These are phyloP conservation scores for Iphiclides podalirius DNA, from an alignment of 2,888 invertebrate species.

Conservation along the genomic window DNA sequence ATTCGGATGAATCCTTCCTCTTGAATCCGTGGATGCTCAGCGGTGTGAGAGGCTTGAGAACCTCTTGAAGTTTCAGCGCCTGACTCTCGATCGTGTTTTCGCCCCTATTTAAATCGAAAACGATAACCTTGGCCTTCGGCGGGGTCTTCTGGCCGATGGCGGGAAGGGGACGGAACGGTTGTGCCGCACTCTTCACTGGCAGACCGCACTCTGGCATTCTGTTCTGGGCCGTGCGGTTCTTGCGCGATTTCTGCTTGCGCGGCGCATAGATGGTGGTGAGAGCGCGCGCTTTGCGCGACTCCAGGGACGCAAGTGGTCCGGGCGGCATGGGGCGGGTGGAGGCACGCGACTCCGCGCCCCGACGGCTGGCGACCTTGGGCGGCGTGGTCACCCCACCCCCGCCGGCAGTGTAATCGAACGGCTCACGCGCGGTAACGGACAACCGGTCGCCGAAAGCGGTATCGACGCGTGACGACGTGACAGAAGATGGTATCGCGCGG, in stretches of 20 bases:
- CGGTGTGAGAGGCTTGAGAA: constrained; percentile 67
- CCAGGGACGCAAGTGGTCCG: constrained; percentile 62
- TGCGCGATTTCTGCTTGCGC: constrained; percentile 59
- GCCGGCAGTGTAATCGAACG: constrained; percentile 39
- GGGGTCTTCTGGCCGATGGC: constrained; percentile 66
- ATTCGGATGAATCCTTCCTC: constrained; percentile 48
- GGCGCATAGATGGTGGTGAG: constrained; percentile 73
- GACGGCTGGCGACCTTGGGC: constrained; percentile 60
- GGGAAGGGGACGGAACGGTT: constrained; percentile 71
- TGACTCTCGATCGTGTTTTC: constrained; percentile 38
- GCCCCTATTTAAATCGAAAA: constrained; percentile 60
- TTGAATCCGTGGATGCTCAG: constrained; percentile 53
- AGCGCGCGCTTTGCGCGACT: constrained; percentile 65
- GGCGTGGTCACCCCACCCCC: constrained; percentile 40
- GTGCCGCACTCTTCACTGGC: constrained; percentile 55
- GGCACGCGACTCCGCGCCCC: constrained; percentile 56
- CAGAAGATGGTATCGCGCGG: constrained; percentile 22
- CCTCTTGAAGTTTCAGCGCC: constrained; percentile 51
- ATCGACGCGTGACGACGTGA: constrained; percentile 24
- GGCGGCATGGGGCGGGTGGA: constrained; percentile 65
- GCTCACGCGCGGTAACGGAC: constrained; percentile 36
- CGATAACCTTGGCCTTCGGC: constrained; percentile 61
- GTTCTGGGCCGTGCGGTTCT: constrained; percentile 60
- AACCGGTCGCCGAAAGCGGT: constrained; percentile 25
- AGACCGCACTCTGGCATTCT: constrained; percentile 69